Base-by-base conservation (phyloP, 2,797 vertebrate genomes). In the Pteronotus mesoamericanus region DNA sequence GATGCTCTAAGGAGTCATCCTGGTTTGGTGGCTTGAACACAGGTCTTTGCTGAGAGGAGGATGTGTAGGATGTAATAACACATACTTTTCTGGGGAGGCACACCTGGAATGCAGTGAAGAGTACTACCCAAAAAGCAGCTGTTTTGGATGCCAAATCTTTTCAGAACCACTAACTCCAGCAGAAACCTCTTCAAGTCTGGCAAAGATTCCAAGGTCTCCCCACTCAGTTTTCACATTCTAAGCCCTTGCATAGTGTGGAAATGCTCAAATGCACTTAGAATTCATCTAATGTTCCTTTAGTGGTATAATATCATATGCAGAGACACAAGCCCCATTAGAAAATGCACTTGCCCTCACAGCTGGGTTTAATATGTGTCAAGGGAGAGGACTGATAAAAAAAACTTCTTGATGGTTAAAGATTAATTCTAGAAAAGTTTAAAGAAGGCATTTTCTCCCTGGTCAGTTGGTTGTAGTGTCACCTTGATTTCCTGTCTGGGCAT, bases 141-240 rank as follows among this genome's bases (percentile, higher is more conserved):
- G n/a, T 71, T 88, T 59, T 26, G 2, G 18, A 94, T 94, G 94
- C 84, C 74, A 96, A 83, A 59, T 75, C 55, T 53, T 94, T 83
- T 90, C 87, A 77, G 42, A 86, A 87, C 18, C 57, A 85, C 88
- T 88, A 59, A 78, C 44, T 66, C 90, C 80, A 61, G 18, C 10
- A 82, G 78, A 92, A 89, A 69, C 57, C 64, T 82, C 89, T 96
- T 90, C 68, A 96, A 44, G 69, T 66, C 66, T 86, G 91, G 80
- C 93, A 96, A 89, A 68, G 91, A 86, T 94, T 78, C 57, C 69
- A 80, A 94, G 29, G 85, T 91, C 22, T 86, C 37, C 1, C 9
- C 4, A 18, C 68, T 93, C 51, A 26, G 42, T 61, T 87, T 95
- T 86, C 78, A 94, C 29, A 69, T 66, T 19, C 15, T 22, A 66